Evolutionary conservation across 2,113 vertebrate genomes (phyloP).

Genomic region (Eleginops maclovinus): DNA sequence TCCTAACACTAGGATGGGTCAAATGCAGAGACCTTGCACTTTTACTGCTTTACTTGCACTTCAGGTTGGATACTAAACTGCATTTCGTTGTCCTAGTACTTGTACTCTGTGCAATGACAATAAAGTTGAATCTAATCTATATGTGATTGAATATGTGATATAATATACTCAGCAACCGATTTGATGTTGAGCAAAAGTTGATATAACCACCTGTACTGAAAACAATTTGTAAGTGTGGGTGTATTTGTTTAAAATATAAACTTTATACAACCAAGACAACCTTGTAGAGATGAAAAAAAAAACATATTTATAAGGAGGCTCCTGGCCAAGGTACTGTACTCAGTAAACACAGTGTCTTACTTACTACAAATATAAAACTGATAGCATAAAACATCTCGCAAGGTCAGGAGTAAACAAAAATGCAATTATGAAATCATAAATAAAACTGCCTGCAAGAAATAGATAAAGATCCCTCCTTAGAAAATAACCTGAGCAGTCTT

Average conservation of each 20-base stretch:
- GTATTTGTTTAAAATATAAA: neutral
- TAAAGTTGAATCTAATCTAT: too few relatives aligned
- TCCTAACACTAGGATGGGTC: too few relatives aligned
- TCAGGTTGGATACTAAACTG: too few relatives aligned
- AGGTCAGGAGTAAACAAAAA: neutral
- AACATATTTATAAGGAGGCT: neutral
- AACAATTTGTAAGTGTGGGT: neutral
- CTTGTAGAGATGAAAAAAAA: neutral
- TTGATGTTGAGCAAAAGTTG: neutral
- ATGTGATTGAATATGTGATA: neutral
- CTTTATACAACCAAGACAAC: conserved; percentile 3
- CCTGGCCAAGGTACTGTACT: neutral
- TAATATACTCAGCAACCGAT: neutral
- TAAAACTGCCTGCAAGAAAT: neutral
- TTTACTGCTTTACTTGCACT: too few relatives aligned
- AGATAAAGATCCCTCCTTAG: neutral
- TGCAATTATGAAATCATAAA: neutral
- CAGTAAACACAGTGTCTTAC: neutral
- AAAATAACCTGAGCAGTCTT: neutral
- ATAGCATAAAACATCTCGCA: neutral
- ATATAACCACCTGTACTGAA: neutral
- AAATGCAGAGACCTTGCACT: too few relatives aligned
- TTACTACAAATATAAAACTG: neutral
- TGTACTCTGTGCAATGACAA: too few relatives aligned
- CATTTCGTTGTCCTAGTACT: too few relatives aligned